Evolutionary conservation across 1,140 invertebrate genomes (phyloP), one percentile per base, ranked within the genome.

Genomic region (Rhopalosiphum padi): DNA sequence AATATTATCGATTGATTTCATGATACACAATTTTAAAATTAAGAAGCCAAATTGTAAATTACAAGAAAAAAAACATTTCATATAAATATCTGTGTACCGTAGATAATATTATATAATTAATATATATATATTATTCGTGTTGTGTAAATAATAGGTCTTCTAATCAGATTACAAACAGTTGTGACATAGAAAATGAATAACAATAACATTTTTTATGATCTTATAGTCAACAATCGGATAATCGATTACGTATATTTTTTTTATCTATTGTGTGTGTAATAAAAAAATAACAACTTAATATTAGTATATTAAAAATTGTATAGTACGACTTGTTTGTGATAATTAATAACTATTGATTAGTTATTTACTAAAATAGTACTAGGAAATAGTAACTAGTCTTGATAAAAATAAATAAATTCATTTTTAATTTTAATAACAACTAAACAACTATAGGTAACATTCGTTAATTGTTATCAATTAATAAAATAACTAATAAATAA

Each of bases 81-180:
- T 15, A 30, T 15, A 30, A 85, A 85, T 85, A 22, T 8, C 35
- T 21, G 22, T 86, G 22, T 43, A 23, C 48, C 48, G 15, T 48
- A 48, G 48, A 48, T 48, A 48, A 48, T 48, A 48, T 48, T 48
- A 48, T 48, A 48, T 48, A 48, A 48, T 48, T 48, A 48, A 48
- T 48, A 48, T 48, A 46, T 9, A 48, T 48, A 48, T 48, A 48
- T 48, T 48, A 48, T 48, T 15, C 48, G 18, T 48, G 15, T 48
- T 48, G 15, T 51, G 15, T 46, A 43, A 23, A 46, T 86, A 11
- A 51, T 86, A 11, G 23, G 41, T 46, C 22, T 86, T 88, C 18
- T 88, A 88, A 88, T 88, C 46, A 51, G 46, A 88, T 35, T 51
- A 86, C n/a, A 35, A 83, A 86, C 46, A 48, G 30, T 35, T 88